Base-by-base conservation (phyloP, 2,888 invertebrate species). In the Ptychoptera contaminata region DNA sequence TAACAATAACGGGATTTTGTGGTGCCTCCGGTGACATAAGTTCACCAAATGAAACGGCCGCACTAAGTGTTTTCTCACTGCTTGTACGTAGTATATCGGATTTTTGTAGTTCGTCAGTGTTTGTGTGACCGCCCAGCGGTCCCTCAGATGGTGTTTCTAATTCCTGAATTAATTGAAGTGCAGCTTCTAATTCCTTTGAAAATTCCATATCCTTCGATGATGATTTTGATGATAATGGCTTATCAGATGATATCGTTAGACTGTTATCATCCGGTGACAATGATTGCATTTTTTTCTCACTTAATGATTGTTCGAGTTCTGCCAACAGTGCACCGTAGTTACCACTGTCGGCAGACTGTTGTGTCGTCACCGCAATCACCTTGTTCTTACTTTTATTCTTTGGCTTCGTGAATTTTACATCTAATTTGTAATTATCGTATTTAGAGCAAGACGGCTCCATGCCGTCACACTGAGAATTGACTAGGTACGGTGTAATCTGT, bases 271-370 rank as follows among this genome's bases (percentile, higher is more conserved):
- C 56, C n/a, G 64, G 62, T 2, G 65, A 61, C 15, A 47, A 49
- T 15, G 56, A 53, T 32, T 53, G 49, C 42, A 61, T 63, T 49
- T 65, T 66, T 50, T 67, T 67, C 43, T 53, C 57, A 6, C 58
- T 60, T 41, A 69, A 63, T 10, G 67, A 66, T 44, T 61, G 63
- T 46, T 69, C 67, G 35, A 69, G 56, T 53, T 70, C 69, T 47
- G 65, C 63, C 65, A 69, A 66, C 30, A 69, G 53, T 16, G 68
- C 68, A 6, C 69, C 69, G 51, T 69, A 69, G 49, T 68, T 16
- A 67, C 65, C 23, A 7, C 23, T 23, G 23, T 23, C 23, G 7
- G 4, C 23, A 5, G 23, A 23, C 7, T 23, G 23, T 23, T 23
- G 23, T 7, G 7, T 23, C 23, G 23, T 23, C 23, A 23, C 23